Evolutionary conservation across 2,888 invertebrate genomes (phyloP), one percentile per base, ranked within the genome.

Genomic region (Polietes domitor): DNA sequence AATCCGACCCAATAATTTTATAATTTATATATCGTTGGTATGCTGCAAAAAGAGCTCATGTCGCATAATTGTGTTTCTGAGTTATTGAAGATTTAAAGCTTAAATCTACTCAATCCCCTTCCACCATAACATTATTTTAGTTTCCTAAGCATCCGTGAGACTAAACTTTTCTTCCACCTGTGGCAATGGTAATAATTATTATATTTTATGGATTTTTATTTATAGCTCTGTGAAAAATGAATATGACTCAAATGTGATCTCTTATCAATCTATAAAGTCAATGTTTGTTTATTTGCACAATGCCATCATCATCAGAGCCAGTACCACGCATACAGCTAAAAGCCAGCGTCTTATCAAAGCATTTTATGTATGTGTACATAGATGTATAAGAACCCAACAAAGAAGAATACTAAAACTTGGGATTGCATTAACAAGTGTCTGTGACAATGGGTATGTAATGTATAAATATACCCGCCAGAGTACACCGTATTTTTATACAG

Each of bases 251-350:
- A 41, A 5, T 21, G 15, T 3, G 12, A 21, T 68, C 19, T 41
- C n/a, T 41, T 68, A 68, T 68, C 68, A 68, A 43, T 7, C 1
- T 0, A 21, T 21, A 19, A 17, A 43, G 6, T 3, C 7, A 65
- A 65, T 68, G 68, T 68, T 68, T 68, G 15, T 43, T 68, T 68
- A 41, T 68, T 68, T 68, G 68, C 41, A 68, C 68, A 68, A 68
- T 41, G 26, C 37, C 43, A 43, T 21, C 68, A 58, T 24, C 55
- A 41, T 37, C 65, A 65, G 28, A 21, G 21, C 24, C 32, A 32
- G 17, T 63, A 26, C 65, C 37, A 28, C 10, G 15, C 9, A 58
- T 17, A 6, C 17, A 9, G 26, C 32, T 17, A 63, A 37, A 65
- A 65, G 17, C 32, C 41, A 68, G 24, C 21, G 37, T 15, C 68